Evolutionary conservation across 2,113 vertebrate genomes (phyloP), one percentile per base, ranked within the genome.

Genomic region (Nymphicus hollandicus): DNA sequence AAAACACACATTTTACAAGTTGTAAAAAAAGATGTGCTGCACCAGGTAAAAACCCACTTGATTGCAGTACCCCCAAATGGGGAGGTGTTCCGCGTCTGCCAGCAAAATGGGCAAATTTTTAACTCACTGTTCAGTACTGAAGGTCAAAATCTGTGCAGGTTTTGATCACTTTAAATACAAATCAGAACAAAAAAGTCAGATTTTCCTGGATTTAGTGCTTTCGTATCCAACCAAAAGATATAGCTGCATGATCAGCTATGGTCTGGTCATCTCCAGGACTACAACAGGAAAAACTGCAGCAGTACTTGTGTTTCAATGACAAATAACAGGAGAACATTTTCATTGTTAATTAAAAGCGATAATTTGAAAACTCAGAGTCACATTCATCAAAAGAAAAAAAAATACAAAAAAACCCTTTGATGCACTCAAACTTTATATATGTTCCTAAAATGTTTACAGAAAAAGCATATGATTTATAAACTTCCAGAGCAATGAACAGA

Each of bases 1-100:
- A 96, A 97, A 90, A 14, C 5, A 22, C 90, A 87, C 64, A 86
- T 92, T 97, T 96, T 97, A 97, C 97, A 97, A 86, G 89, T 88
- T 95, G 96, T 96, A 96, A 96, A 97, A 96, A 97, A 97, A 97
- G 97, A 92, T 97, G 91, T 97, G 95, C 84, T 71, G 82, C 81
- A 96, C 91, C 82, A 86, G 66, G 96, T 95, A 93, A 96, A 96
- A 95, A 89, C 8, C 29, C 74, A 73, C 69, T 84, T 74, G 91
- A 79, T 66, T 31, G 5, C 33, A 9, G 46, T 35, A 81, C 68
- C 65, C 79, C 72, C 9, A 50, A 22, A 49, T 19, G n/a, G 16
- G 22, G 46, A 85, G 50, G 53, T 41, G 44, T 13, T 90, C 44
- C 69, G 39, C 46, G 61, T 44, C 56, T 76, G 63, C 47, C 66